Evolutionary conservation across 2,888 invertebrate species (phyloP), one percentile per base, ranked within the genome.

Genomic region (Drosophila kuntzei): DNA sequence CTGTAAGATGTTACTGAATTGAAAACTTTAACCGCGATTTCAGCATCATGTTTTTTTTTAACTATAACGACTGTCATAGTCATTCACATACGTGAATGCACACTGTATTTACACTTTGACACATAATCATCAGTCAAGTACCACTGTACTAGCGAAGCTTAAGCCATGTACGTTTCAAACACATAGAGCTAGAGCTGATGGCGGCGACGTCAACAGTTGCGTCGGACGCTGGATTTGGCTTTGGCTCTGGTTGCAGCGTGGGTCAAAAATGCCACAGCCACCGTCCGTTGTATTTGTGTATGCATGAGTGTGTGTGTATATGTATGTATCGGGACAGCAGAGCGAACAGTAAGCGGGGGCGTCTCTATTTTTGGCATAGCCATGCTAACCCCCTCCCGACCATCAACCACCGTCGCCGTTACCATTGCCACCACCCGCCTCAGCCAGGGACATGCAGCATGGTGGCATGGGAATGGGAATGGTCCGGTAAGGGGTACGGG

Each of bases 311-410:
- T 63, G 46, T 53, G 64, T 50, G 51, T 51, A 44, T 50, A 54
- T 58, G 29, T 50, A 29, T 61, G 50, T 66, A 25, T 61, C 63
- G 39, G 51, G 39, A 47, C 57, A 62, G 54, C 50, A 47, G 60
- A 63, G 65, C 59, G 39, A 54, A 55, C 41, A 50, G 60, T 34
- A 59, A 64, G 87, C 69, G 89, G 84, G 77, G 87, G 80, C 84
- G 87, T 80, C 83, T 87, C 80, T 83, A 87, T 83, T 83, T 83
- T 83, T 83, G 89, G 83, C 83, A 83, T 67, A 47, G 32, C 63
- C 49, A 57, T 51, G 61, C 53, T 55, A 44, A 47, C 73, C 47
- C 55, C 60, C 53, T 34, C 11, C 32, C 46, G 11, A 18, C 60
- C 60, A 36, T 27, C 27, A n/a, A 41, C 50, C 39, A 9, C 44